Evolutionary conservation across 2,797 vertebrate species (phyloP).

Genomic region (Gallinago solitaria): DNA sequence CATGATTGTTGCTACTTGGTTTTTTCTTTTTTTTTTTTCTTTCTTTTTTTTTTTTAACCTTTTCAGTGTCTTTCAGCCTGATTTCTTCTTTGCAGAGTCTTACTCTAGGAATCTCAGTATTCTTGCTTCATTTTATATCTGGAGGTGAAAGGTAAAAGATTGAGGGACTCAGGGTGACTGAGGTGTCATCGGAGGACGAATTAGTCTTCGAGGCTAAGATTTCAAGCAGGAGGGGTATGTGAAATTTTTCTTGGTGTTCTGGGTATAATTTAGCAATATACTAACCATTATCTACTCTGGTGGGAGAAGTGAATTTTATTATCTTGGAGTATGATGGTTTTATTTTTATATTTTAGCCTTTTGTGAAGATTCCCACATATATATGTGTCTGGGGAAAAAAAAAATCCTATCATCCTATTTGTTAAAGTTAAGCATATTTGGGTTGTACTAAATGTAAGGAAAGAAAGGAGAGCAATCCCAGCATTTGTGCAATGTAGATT

Average conservation of each 20-base stretch:
- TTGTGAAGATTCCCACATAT: not conserved
- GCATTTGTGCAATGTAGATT: not conserved
- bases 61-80: not conserved
- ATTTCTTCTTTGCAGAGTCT: not conserved
- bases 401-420: not conserved
- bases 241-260: not conserved
- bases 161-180: not conserved
- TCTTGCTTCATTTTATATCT: not conserved
- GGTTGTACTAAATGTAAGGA: not conserved
- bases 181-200: not conserved
- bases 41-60: not conserved
- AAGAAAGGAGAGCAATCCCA: not conserved
- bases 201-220: not conserved
- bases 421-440: not conserved
- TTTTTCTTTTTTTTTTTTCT: not conserved
- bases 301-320: not conserved
- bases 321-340: not conserved
- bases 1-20: not conserved
- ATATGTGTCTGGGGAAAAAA: not conserved
- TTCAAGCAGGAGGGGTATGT: not conserved
- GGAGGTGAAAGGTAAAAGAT: not conserved
- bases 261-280: not conserved
- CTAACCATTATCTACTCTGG: not conserved
- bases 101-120: not conserved
- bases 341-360: not conserved